Evolutionary conservation across 2,113 vertebrate genomes (phyloP).

Genomic region (Hippopotamus amphibius): DNA sequence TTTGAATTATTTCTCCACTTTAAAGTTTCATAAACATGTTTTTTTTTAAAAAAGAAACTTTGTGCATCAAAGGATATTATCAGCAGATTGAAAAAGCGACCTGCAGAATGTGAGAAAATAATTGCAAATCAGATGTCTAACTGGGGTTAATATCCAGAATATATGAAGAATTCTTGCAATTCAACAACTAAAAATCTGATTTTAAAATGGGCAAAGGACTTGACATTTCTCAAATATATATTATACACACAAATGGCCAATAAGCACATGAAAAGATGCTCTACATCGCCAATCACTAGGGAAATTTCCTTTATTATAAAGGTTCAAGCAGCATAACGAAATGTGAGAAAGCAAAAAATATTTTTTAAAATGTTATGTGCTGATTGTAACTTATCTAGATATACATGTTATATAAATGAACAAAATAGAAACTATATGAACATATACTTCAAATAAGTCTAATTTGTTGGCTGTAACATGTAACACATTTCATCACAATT

Average conservation of each 20-base stretch:
- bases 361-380: neutral
- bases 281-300: neutral
- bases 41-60: neutral
- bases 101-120: neutral
- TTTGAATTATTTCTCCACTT: neutral
- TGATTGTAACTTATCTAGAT: slow-evolving; percentile 40
- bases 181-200: neutral
- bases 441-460: neutral
- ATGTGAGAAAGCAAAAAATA: neutral
- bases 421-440: slow-evolving; percentile 48
- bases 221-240: neutral
- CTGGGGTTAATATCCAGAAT: neutral
- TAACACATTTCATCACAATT: neutral
- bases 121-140: neutral
- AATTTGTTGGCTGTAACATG: neutral
- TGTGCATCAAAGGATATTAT: neutral
- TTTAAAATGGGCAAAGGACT: neutral
- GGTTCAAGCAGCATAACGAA: neutral
- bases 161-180: neutral
- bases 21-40: neutral
- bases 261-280: neutral
- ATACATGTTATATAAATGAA: slow-evolving; percentile 38
- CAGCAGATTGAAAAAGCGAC: neutral
- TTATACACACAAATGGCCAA: neutral
- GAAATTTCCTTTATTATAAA: neutral